phyloP scores from a whole-genome alignment of 2,113 vertebrate genomes.

The Ictalurus furcatus region DNA sequence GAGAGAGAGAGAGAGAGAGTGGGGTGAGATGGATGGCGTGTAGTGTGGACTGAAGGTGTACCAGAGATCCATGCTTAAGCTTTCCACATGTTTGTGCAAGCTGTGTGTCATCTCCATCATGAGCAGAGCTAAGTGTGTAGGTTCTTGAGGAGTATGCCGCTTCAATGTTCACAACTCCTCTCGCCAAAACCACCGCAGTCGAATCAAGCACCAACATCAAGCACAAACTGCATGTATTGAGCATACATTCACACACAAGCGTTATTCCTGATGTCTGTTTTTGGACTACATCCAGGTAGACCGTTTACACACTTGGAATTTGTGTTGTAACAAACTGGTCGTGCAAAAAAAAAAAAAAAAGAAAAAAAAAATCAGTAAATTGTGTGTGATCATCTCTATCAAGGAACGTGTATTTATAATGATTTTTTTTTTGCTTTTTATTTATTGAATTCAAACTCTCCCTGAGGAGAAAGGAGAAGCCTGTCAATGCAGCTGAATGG shows the following conservation, averaged over 20 bases:
- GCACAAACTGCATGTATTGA: constrained; percentile 25
- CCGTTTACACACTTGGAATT: constrained; percentile 4
- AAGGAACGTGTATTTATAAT: neutral
- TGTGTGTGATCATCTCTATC: neutral
- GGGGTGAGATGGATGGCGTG: neutral
- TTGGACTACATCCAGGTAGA: constrained; percentile 38
- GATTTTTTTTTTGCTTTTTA: neutral
- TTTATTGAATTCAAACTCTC: constrained; percentile 28
- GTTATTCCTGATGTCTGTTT: neutral
- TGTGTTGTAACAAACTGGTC: neutral
- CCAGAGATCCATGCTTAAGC: constrained; percentile 38
- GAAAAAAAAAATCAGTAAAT: neutral
- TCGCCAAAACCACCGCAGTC: constrained; percentile 18
- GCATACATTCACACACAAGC: neutral
- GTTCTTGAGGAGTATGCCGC: constrained; percentile 12
- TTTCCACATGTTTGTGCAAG: constrained; percentile 20
- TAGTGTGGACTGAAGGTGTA: neutral
- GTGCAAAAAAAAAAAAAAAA: neutral
- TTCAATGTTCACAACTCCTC: neutral
- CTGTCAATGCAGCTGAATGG: neutral
- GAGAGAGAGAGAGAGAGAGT: neutral
- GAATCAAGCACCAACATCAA: neutral
- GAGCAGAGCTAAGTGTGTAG: constrained; percentile 3
- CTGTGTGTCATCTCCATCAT: constrained; percentile 15
- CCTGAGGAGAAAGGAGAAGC: neutral